Evolutionary conservation across 1,140 invertebrate genomes (phyloP).

Genomic region (Vollenhovia emeryi): DNA sequence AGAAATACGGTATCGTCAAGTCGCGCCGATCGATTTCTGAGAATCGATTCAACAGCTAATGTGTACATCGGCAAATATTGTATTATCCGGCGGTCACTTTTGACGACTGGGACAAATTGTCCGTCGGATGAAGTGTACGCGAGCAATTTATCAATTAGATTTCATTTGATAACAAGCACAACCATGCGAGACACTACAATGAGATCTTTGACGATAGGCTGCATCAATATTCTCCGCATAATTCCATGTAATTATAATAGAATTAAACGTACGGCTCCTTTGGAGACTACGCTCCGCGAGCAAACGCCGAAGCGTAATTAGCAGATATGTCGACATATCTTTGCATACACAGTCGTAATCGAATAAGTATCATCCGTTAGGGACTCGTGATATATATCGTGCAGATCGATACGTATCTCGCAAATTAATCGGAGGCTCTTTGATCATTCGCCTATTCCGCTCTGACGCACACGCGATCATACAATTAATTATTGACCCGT

Average conservation of each 20-base stretch:
- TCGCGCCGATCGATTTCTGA: slow-evolving; percentile 15
- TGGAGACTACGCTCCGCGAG: background rate
- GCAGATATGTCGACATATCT: background rate
- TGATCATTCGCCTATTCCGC: slow-evolving; percentile 45
- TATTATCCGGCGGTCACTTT: slow-evolving; percentile 35
- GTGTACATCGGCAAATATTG: slow-evolving; percentile 18
- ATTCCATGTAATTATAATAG: slow-evolving; percentile 22
- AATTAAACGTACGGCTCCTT: background rate
- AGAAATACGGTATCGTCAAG: background rate
- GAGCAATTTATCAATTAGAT: slow-evolving; percentile 59
- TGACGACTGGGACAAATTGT: slow-evolving; percentile 45
- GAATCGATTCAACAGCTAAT: background rate
- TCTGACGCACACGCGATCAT: slow-evolving; percentile 61
- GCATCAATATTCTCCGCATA: slow-evolving; percentile 1
- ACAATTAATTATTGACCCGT: slow-evolving; percentile 77
- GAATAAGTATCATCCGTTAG: slow-evolving; percentile 34
- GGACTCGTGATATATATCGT: slow-evolving; percentile 24
- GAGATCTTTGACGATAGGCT: slow-evolving; percentile 10
- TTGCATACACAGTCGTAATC: background rate
- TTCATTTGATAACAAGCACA: slow-evolving; percentile 49
- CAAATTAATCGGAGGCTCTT: slow-evolving; percentile 4
- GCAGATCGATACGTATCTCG: slow-evolving; percentile 49
- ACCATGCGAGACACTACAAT: background rate
- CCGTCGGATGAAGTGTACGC: background rate
- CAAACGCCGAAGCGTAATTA: slow-evolving; percentile 18